Base-by-base conservation (phyloP, 2,113 vertebrate species). In the Fulmarus glacialis region DNA sequence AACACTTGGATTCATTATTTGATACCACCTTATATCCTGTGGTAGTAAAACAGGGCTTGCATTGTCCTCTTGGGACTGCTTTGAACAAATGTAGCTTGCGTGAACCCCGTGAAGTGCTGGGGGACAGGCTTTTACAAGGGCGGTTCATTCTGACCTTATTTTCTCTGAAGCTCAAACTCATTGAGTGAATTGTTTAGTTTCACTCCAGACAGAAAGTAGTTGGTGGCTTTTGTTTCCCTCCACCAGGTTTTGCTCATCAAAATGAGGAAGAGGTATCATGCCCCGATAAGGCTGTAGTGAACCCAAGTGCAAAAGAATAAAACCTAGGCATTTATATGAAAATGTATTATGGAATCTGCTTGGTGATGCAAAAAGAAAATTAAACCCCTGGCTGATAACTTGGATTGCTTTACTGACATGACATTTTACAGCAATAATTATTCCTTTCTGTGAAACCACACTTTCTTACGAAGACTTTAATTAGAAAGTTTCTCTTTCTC, bases 1-100 rank as follows among this genome's bases (percentile, higher is more conserved):
- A 90, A 86, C 70, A 86, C 43, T 93, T 80, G 74, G 71, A 90
- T 88, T 90, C 79, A 94, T 73, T 95, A 92, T 93, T 93, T 90
- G 82, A 95, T 96, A 93, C 45, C 45, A 20, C 82, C 74, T 93
- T 88, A 86, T 73, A 71, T 70, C 67, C 71, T 52, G 23, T 81
- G 74, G 58, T 50, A 82, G 58, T 91, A 90, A 95, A 97, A 77
- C 74, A 94, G 62, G 45, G 30, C n/a, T 91, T 82, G 26, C 20
- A 91, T 91, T 97, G 64, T 96, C 80, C 92, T 90, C 73, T 82
- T 93, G 66, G 58, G 93, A 58, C 53, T 58, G 34, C 74, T 90
- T 80, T 83, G 67, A 88, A 77, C 50, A 82, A 74, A 66, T 26
- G n/a, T 50, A 66, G 3, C 59, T 91, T 73, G 42, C 91, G 38